phyloP scores from a whole-genome alignment of 2,113 vertebrate genomes.

The Catagonus wagneri region DNA sequence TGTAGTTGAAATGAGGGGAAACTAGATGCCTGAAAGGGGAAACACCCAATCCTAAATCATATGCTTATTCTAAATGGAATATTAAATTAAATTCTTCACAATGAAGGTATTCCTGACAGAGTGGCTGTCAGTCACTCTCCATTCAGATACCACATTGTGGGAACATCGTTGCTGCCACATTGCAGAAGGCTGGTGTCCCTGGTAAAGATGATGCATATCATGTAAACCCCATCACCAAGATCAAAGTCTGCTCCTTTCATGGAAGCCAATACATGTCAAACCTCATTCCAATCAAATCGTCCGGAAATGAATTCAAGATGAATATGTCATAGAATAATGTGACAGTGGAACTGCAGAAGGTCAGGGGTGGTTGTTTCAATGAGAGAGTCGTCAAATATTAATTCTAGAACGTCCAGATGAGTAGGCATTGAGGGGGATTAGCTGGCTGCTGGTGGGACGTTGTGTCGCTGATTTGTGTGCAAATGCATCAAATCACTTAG shows the following conservation, averaged over 20 bases:
- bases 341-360: conserved; percentile 90
- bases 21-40: conserved; percentile 79
- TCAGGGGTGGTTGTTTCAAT: conserved; percentile 91
- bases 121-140: conserved; percentile 88
- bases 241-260: conserved; percentile 90
- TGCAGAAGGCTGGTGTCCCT: conserved; percentile 87
- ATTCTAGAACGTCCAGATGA: conserved; percentile 90
- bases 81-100: conserved; percentile 88
- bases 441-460: conserved; percentile 84
- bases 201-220: conserved; percentile 91
- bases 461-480: conserved; percentile 87
- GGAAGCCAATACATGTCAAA: conserved; percentile 91
- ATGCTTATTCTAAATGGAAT: conserved; percentile 89
- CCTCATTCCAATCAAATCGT: conserved; percentile 92
- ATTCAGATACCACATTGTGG: conserved; percentile 87
- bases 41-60: conserved; percentile 82
- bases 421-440: conserved; percentile 88
- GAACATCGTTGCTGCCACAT: conserved; percentile 81
- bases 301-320: conserved; percentile 92
- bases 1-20: conserved; percentile 75
- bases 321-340: conserved; percentile 92
- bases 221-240: conserved; percentile 91
- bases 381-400: conserved; percentile 93
- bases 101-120: conserved; percentile 91
- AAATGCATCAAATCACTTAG: conserved; percentile 81